phyloP scores from a whole-genome alignment of 1,140 invertebrate genomes.

The Fopius arisanus region DNA sequence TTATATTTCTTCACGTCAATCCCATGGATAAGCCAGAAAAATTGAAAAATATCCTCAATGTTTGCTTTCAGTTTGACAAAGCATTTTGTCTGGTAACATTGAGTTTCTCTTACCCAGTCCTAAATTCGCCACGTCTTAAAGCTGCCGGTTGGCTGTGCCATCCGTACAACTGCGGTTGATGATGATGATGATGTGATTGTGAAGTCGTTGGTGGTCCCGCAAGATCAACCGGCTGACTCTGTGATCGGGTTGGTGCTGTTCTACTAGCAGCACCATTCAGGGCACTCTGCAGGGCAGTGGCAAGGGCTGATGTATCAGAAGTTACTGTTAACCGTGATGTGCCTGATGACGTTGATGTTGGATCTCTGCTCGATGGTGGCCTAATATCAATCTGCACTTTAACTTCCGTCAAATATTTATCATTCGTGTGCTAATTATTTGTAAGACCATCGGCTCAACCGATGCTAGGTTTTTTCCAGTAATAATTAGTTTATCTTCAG shows the following conservation, averaged over 20 bases:
- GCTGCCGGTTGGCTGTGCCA: conserved; percentile 62
- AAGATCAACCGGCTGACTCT: conserved; percentile 65
- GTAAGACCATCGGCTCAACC: not conserved
- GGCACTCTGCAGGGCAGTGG: conserved; percentile 56
- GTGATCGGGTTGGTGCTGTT: conserved; percentile 61
- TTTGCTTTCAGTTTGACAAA: no score
- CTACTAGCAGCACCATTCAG: conserved; percentile 46
- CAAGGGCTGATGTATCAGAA: conserved; percentile 57
- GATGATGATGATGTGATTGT: conserved; percentile 47
- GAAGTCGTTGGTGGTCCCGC: conserved; percentile 50
- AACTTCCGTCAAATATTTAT: not conserved
- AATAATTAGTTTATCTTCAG: not conserved
- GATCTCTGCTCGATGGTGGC: conserved; percentile 52
- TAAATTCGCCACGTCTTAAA: conserved; percentile 59
- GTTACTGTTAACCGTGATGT: conserved; percentile 57
- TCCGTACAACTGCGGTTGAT: conserved; percentile 49
- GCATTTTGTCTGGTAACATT: no score
- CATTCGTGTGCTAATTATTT: not conserved
- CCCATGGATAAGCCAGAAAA: no score
- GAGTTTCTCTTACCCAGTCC: conserved; percentile 49
- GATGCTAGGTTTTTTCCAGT: not conserved
- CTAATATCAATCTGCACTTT: conserved; percentile 32
- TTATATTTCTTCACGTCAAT: no score
- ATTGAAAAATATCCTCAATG: no score
- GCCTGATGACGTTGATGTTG: conserved; percentile 55